phyloP scores from a whole-genome alignment of 2,113 vertebrate species.

The Sakesphorus luctuosus region DNA sequence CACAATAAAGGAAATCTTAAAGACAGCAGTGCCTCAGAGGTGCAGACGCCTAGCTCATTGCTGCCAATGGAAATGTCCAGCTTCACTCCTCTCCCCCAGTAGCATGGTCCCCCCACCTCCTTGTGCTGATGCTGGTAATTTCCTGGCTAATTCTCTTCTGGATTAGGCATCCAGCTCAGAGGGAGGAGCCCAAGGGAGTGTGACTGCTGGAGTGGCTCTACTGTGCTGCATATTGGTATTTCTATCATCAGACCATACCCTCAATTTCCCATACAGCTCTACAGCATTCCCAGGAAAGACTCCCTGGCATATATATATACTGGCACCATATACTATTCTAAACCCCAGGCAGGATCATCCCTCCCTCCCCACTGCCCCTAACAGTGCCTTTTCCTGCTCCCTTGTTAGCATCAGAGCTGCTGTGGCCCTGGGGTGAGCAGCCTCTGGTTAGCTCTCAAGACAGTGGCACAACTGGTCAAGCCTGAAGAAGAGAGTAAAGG shows the following conservation, averaged over 20 bases:
- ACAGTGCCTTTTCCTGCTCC: not conserved
- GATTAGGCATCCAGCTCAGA: not conserved
- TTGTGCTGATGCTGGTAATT: not conserved
- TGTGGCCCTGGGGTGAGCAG: not conserved
- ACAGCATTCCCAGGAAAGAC: not conserved
- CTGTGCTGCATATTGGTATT: rapidly evolving
- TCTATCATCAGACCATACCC: not conserved
- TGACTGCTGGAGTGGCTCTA: not conserved
- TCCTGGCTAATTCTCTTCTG: not conserved
- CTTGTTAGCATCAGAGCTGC: not conserved
- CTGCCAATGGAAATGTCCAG: not conserved
- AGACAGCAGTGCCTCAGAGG: not conserved
- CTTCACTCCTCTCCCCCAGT: rapidly evolving
- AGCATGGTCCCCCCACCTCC: not conserved
- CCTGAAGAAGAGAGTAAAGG: not conserved
- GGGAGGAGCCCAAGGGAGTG: not conserved
- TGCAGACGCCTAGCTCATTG: rapidly evolving
- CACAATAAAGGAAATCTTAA: not conserved
- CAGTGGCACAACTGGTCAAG: not conserved
- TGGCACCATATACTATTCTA: not conserved
- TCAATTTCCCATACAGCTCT: not conserved
- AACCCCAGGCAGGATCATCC: not conserved
- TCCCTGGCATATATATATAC: not conserved
- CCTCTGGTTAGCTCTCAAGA: not conserved
- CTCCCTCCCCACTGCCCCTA: not conserved